phyloP scores from a whole-genome alignment of 1,140 invertebrate genomes.

The Diachasmimorpha longicaudata region DNA sequence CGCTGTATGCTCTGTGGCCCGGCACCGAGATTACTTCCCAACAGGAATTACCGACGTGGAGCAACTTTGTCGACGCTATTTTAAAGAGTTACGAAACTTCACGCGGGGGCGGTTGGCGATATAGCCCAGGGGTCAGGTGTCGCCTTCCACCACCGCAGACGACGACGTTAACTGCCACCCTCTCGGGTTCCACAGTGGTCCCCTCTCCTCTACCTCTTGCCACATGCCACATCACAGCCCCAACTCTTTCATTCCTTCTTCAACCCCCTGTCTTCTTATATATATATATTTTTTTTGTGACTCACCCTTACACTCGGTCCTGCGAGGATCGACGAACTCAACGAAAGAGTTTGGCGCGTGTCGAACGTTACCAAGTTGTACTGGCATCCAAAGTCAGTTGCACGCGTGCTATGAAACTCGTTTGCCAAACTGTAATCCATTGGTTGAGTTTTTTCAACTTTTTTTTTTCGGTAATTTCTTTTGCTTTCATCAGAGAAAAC shows the following conservation, averaged over 20 bases:
- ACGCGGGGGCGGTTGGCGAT: slow-evolving; percentile 9
- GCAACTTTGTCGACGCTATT: slow-evolving; percentile 26
- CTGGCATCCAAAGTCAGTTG: slow-evolving; percentile 19
- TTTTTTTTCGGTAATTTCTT: not conserved
- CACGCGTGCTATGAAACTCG: slow-evolving; percentile 21
- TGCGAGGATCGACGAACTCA: not conserved
- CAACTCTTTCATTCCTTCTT: not conserved
- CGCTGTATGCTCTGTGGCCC: slow-evolving; percentile 10
- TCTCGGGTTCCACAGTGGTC: not conserved
- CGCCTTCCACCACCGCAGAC: not conserved
- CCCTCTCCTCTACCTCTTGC: not conserved
- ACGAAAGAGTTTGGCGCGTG: slow-evolving; percentile 28
- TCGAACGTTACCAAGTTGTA: slow-evolving; percentile 25
- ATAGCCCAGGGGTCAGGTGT: slow-evolving; percentile 24
- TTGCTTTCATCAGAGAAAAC: not conserved
- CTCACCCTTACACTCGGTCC: not conserved
- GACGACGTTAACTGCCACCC: slow-evolving; percentile 20
- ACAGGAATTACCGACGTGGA: slow-evolving; percentile 26
- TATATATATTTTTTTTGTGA: not conserved
- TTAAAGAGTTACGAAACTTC: slow-evolving; percentile 28
- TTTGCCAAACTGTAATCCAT: slow-evolving; percentile 25
- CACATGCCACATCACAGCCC: not conserved
- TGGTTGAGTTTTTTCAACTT: slow-evolving; percentile 15
- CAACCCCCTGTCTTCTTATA: not conserved
- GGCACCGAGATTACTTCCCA: slow-evolving; percentile 25